These are phyloP conservation scores for Quadroppia sp. DNA, from an alignment of 2,888 invertebrate species.

Conservation along the genomic window DNA sequence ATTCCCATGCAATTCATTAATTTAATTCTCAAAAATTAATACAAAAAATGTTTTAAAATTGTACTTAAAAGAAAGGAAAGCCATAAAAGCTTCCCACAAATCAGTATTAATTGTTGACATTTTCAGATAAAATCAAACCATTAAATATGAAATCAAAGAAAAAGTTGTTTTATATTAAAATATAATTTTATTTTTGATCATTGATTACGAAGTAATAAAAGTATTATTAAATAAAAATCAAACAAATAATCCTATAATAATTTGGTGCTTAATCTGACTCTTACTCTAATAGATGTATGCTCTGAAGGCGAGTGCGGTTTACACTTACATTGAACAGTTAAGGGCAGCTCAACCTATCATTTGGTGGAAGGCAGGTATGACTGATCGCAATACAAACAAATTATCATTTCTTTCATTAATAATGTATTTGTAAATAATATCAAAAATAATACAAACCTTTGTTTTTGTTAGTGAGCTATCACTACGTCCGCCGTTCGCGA, in stretches of 20 bases:
- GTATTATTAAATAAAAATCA: neutral
- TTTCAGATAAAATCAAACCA: too few species aligned
- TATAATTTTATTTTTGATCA: too few species aligned
- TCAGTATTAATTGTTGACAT: too few species aligned
- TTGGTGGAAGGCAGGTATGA: constrained; percentile 70
- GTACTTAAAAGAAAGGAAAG: too few species aligned
- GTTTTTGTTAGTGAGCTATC: constrained; percentile 63
- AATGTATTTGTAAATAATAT: neutral
- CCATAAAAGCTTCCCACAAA: too few species aligned
- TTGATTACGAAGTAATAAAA: too few species aligned
- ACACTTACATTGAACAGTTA: constrained; percentile 64
- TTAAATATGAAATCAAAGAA: too few species aligned
- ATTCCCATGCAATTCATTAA: too few species aligned
- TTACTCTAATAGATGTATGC: constrained; percentile 3
- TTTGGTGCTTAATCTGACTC: too few species aligned
- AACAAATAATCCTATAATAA: neutral
- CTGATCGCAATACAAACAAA: neutral
- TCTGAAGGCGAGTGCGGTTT: constrained; percentile 53
- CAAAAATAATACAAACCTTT: neutral
- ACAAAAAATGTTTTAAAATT: too few species aligned
- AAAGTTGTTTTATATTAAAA: too few species aligned
- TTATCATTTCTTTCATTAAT: neutral
- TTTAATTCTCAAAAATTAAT: too few species aligned
- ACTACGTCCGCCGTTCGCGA: constrained; percentile 66
- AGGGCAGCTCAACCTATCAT: constrained; percentile 68